Evolutionary conservation across 2,113 vertebrate genomes (phyloP).

Genomic region (Dipodomys ordii): DNA sequence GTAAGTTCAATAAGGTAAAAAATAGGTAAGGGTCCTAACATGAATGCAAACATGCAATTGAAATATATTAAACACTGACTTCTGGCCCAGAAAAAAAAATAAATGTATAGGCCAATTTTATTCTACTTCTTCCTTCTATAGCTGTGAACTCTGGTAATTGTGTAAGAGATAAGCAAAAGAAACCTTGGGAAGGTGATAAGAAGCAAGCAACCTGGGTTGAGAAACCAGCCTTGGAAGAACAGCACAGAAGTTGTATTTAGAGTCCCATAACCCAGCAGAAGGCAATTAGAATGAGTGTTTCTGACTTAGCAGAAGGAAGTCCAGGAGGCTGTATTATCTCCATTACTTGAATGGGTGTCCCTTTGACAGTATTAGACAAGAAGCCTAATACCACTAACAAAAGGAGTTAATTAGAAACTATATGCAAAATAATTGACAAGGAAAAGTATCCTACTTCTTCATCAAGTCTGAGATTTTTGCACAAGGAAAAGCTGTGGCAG

Average conservation of each 20-base stretch:
- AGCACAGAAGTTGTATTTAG: neutral
- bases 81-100: neutral
- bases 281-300: neutral
- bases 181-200: neutral
- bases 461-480: neutral
- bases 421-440: neutral
- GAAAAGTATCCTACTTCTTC: neutral
- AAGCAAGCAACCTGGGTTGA: neutral
- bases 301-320: neutral
- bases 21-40: neutral
- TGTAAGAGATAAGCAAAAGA: neutral
- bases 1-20: conserved; percentile 2
- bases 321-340: neutral
- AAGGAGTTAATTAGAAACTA: neutral
- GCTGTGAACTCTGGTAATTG: neutral
- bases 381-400: neutral
- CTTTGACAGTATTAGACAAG: neutral
- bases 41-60: neutral
- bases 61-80: neutral
- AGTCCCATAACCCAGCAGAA: neutral
- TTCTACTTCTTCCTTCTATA: neutral
- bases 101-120: neutral
- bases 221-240: neutral
- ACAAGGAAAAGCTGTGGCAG: neutral
- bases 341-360: neutral